These are phyloP conservation scores for Pseudomugil tenellus DNA, from an alignment of 2,797 vertebrate genomes.

Conservation along the genomic window DNA sequence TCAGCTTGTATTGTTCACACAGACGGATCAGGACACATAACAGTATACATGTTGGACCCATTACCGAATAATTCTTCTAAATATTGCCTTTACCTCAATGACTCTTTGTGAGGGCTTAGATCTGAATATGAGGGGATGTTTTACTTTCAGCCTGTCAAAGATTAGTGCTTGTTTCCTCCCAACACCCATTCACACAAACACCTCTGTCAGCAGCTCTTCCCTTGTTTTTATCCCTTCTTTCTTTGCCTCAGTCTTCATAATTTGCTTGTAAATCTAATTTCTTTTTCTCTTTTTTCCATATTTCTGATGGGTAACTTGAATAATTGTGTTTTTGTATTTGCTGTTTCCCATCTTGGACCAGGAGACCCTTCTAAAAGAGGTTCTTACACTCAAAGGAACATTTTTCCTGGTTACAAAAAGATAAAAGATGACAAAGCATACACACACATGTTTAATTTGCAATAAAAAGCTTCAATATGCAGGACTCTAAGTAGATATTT, in stretches of 20 bases:
- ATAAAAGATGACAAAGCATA: too few species aligned
- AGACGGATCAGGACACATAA: neutral
- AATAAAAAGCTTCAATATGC: neutral
- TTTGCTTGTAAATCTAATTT: too few species aligned
- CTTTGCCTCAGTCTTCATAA: too few species aligned
- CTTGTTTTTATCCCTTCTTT: neutral
- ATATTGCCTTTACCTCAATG: neutral
- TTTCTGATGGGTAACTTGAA: too few species aligned
- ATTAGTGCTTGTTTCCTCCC: conserved; percentile 42
- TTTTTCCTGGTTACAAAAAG: too few species aligned
- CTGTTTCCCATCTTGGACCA: too few species aligned
- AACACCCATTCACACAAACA: conserved; percentile 42
- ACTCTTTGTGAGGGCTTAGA: neutral
- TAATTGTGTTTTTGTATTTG: too few species aligned
- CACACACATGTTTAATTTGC: neutral
- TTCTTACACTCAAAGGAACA: too few species aligned
- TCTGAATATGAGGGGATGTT: conserved; percentile 23
- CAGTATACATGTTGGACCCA: neutral
- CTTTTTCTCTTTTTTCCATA: too few species aligned
- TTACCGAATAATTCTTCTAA: neutral
- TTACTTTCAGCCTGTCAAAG: conserved; percentile 47
- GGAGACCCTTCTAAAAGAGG: too few species aligned
- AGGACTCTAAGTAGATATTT: neutral
- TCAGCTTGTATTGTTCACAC: neutral
- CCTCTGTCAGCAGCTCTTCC: conserved; percentile 5